Conservation (phyloP, 2,888 invertebrate genomes). For the Chouioia cunea region DNA sequence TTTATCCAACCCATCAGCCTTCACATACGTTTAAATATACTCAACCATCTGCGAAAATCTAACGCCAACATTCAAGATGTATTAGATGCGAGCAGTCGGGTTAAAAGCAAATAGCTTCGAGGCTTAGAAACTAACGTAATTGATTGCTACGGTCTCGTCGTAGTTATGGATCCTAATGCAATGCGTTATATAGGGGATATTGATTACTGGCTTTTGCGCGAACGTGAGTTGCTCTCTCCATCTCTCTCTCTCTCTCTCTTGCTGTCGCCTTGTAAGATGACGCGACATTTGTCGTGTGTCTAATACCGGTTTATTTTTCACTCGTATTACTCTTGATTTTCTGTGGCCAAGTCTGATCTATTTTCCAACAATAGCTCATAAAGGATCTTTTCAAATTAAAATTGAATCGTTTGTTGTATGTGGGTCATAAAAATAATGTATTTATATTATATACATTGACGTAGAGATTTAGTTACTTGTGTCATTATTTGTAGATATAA, state of each 20-base stretch:
- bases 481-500: too few species aligned
- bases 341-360: too few species aligned
- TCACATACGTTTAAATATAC: background rate
- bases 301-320: too few species aligned
- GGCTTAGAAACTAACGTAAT: slow-evolving; percentile 56
- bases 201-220: slow-evolving; percentile 22
- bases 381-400: too few species aligned
- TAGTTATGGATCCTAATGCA: slow-evolving; percentile 55
- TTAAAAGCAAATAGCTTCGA: slow-evolving; percentile 59
- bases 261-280: too few species aligned
- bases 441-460: slow-evolving; percentile 7
- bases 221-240: too few species aligned
- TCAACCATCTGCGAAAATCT: slow-evolving; percentile 17
- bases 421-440: slow-evolving; percentile 11
- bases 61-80: slow-evolving; percentile 30
- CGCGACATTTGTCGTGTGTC: too few species aligned
- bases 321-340: too few species aligned
- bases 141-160: slow-evolving; percentile 57
- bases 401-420: background rate
- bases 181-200: slow-evolving; percentile 10
- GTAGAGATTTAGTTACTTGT: background rate
- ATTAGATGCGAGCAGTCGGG: slow-evolving; percentile 34
- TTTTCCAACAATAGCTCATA: too few species aligned
- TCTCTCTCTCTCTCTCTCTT: too few species aligned
- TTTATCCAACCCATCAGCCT: background rate